phyloP scores from a whole-genome alignment of 2,113 vertebrate species.

The Myotis davidii region DNA sequence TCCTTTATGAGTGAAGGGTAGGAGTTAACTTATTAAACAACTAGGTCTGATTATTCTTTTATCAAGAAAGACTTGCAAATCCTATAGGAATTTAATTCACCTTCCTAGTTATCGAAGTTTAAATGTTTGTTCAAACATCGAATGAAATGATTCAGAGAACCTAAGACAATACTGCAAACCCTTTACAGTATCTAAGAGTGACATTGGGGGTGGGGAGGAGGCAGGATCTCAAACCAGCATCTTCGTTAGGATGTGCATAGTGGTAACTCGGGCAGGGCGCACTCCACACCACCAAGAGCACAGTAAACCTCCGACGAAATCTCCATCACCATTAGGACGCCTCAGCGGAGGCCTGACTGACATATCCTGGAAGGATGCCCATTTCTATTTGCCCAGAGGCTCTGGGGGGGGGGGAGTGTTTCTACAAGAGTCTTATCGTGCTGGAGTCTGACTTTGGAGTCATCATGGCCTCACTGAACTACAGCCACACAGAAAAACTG shows the following conservation, averaged over 20 bases:
- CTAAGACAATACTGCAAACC: background rate
- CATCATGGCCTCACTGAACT: background rate
- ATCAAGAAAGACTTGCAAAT: background rate
- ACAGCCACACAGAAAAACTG: background rate
- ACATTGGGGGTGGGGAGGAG: background rate
- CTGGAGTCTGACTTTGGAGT: background rate
- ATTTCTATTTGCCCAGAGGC: background rate
- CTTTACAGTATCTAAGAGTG: background rate
- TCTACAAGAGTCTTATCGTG: background rate
- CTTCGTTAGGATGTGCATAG: background rate
- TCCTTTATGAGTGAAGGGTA: background rate
- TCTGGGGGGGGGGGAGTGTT: background rate
- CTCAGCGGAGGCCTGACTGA: background rate
- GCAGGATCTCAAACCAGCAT: background rate
- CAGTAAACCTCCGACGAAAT: background rate
- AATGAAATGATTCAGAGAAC: slow-evolving; percentile 21
- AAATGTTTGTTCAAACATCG: background rate
- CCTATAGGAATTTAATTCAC: background rate
- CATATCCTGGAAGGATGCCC: background rate
- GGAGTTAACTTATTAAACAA: background rate
- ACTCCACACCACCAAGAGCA: background rate
- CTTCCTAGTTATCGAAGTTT: background rate
- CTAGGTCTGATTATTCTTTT: background rate
- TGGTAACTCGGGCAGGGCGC: background rate
- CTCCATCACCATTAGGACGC: background rate